phyloP scores from a whole-genome alignment of 2,888 invertebrate species.

The Cenopis cana region DNA sequence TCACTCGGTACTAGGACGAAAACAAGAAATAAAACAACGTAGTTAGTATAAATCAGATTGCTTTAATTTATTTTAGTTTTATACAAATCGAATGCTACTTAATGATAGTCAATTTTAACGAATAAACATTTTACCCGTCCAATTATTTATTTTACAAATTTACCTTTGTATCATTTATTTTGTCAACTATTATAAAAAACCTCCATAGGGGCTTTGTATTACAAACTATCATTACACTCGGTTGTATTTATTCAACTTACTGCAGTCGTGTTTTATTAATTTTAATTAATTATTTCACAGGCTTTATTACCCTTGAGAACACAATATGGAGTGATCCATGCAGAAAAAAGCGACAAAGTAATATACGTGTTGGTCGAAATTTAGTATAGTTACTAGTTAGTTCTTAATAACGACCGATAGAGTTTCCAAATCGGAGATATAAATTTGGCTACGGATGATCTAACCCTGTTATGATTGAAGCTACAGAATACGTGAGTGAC shows the following conservation, averaged over 20 bases:
- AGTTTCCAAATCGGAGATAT: slow-evolving; percentile 9
- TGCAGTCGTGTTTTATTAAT: slow-evolving; percentile 76
- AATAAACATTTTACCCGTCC: slow-evolving; percentile 83
- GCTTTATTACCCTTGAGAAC: slow-evolving; percentile 75
- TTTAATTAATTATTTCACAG: slow-evolving; percentile 71
- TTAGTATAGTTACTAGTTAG: background rate
- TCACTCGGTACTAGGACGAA: background rate
- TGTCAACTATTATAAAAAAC: slow-evolving; percentile 81
- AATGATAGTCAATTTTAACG: slow-evolving; percentile 84
- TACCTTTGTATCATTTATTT: slow-evolving; percentile 79
- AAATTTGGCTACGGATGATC: slow-evolving; percentile 13
- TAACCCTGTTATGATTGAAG: background rate
- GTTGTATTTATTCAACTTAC: slow-evolving; percentile 71
- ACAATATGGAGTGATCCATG: slow-evolving; percentile 68
- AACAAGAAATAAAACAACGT: slow-evolving; percentile 67
- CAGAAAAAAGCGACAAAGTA: slow-evolving; percentile 53
- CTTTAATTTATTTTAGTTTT: slow-evolving; percentile 85
- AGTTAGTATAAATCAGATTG: slow-evolving; percentile 84
- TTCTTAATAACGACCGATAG: slow-evolving; percentile 10
- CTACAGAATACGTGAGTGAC: slow-evolving; percentile 44
- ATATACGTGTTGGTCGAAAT: slow-evolving; percentile 29
- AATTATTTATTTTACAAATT: slow-evolving; percentile 81
- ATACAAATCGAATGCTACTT: slow-evolving; percentile 86
- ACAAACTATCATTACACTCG: slow-evolving; percentile 82
- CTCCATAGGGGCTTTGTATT: slow-evolving; percentile 83